These are phyloP conservation scores for Pterois miles DNA, from an alignment of 2,797 vertebrate species.

Conservation along the genomic window DNA sequence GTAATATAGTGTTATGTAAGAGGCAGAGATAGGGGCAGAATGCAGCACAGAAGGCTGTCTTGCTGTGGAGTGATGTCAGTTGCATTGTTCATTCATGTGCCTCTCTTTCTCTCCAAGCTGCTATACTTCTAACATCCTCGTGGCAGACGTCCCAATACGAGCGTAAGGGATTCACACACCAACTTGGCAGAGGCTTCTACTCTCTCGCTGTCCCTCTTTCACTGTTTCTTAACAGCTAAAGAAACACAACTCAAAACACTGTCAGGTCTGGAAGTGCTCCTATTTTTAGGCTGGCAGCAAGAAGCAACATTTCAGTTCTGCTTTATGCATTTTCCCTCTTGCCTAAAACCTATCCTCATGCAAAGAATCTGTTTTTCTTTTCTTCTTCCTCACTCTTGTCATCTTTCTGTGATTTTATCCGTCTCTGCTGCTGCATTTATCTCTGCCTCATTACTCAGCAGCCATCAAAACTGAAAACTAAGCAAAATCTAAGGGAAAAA, in stretches of 20 bases:
- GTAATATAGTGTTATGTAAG: slow-evolving; percentile 52
- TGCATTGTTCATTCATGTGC: slow-evolving; percentile 68
- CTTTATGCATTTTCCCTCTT: slow-evolving; percentile 37
- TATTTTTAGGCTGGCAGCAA: slow-evolving; percentile 70
- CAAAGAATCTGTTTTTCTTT: slow-evolving; percentile 12
- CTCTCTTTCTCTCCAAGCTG: slow-evolving; percentile 38
- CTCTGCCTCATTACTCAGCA: not conserved
- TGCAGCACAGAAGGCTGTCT: slow-evolving; percentile 57
- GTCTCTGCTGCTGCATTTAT: not conserved
- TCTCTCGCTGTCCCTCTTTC: slow-evolving; percentile 33
- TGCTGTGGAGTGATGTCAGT: slow-evolving; percentile 47
- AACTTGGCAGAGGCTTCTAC: slow-evolving; percentile 50
- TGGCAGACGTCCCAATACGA: slow-evolving; percentile 60
- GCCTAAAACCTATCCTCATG: slow-evolving; percentile 40
- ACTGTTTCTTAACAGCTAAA: slow-evolving; percentile 55
- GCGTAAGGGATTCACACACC: slow-evolving; percentile 45
- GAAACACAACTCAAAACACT: slow-evolving; percentile 57
- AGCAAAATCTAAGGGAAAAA: not conserved
- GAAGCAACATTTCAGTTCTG: slow-evolving; percentile 46
- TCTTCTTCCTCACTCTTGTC: slow-evolving; percentile 9
- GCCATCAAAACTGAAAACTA: slow-evolving; percentile 13
- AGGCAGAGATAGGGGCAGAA: slow-evolving; percentile 51
- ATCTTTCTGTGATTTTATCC: slow-evolving; percentile 33
- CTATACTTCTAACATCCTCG: slow-evolving; percentile 39
- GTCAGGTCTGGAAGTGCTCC: slow-evolving; percentile 57